phyloP scores from a whole-genome alignment of 1,140 invertebrate species.

The Sycobia sp. region DNA sequence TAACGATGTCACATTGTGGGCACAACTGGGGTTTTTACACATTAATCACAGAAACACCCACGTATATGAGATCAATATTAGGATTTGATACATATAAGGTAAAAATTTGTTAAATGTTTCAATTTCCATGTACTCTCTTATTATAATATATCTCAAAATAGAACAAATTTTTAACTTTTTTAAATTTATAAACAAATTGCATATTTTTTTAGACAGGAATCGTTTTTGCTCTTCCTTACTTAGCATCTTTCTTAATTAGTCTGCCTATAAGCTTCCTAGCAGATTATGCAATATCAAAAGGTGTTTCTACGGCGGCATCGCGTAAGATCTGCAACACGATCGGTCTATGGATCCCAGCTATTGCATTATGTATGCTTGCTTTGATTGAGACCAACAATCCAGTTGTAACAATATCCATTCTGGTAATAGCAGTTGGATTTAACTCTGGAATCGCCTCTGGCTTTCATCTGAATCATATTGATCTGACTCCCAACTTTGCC shows the following conservation, averaged over 20 bases:
- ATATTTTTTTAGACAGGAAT: constrained; percentile 72
- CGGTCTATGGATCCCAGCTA: constrained; percentile 59
- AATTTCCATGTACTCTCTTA: too few species aligned
- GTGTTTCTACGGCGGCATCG: constrained; percentile 60
- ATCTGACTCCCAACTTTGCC: constrained; percentile 71
- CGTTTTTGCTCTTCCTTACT: constrained; percentile 80
- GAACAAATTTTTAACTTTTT: too few species aligned
- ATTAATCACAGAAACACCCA: constrained; percentile 87
- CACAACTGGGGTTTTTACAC: constrained; percentile 95
- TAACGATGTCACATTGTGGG: constrained; percentile 81
- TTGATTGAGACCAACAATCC: constrained; percentile 36
- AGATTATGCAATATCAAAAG: constrained; percentile 66
- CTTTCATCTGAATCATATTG: constrained; percentile 69
- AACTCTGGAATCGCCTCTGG: constrained; percentile 65
- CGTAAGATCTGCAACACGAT: constrained; percentile 73
- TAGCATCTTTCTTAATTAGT: constrained; percentile 72
- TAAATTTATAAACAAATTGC: neutral
- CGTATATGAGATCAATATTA: constrained; percentile 84
- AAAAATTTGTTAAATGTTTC: neutral
- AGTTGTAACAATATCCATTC: constrained; percentile 54
- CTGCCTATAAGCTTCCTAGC: constrained; percentile 69
- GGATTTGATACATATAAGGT: constrained; percentile 76
- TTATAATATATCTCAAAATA: too few species aligned
- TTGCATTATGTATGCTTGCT: constrained; percentile 54
- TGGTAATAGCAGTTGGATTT: constrained; percentile 65